These are phyloP conservation scores for Rhodophaea formosa DNA, from an alignment of 2,888 invertebrate genomes.

Conservation along the genomic window DNA sequence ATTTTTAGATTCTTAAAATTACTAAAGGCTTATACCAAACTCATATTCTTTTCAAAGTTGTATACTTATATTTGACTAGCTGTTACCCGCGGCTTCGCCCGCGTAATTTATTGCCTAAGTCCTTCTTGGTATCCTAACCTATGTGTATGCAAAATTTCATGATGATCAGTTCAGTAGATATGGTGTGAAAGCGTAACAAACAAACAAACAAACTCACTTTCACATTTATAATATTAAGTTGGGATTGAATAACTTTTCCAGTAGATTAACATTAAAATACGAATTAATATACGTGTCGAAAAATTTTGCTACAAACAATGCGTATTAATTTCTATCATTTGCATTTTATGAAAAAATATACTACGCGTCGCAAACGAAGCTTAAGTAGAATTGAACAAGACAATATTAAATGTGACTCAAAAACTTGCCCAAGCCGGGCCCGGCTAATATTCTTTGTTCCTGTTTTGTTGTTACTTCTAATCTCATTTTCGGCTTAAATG, in stretches of 20 bases:
- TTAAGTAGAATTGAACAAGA: constrained; percentile 34
- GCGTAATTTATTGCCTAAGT: no score
- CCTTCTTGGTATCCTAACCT: no score
- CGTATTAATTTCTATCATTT: neutral
- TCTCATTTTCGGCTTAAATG: constrained; percentile 34
- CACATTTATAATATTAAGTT: no score
- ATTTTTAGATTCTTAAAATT: no score
- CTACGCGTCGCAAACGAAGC: neutral
- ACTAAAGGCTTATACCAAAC: no score
- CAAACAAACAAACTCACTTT: no score
- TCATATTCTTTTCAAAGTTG: no score
- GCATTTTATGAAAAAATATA: neutral
- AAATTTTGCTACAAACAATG: no score
- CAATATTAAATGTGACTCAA: constrained; percentile 46
- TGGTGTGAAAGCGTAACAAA: neutral
- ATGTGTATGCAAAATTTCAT: no score
- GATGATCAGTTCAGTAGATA: neutral
- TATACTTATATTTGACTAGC: no score
- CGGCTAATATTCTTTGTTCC: constrained; percentile 43
- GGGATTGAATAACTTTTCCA: neutral
- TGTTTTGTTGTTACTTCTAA: constrained; percentile 43
- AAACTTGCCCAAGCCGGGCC: constrained; percentile 39
- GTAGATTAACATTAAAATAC: neutral
- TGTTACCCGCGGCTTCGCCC: no score
- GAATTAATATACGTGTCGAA: no score